Evolutionary conservation across 2,113 vertebrate species (phyloP).

Genomic region (Thymallus thymallus): DNA sequence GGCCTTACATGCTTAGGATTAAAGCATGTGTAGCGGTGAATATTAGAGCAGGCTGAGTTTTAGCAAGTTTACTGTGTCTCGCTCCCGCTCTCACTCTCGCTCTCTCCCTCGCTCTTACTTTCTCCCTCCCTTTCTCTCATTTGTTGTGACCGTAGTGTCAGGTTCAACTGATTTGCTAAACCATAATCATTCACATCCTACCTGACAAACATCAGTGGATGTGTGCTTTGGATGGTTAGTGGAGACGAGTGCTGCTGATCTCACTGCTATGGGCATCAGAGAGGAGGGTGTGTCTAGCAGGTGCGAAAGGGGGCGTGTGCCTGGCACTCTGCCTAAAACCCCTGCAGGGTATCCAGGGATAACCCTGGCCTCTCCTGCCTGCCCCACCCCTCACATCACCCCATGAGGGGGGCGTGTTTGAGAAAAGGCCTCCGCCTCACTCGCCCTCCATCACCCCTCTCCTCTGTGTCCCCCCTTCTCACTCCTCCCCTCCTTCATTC

Average conservation of each 20-base stretch:
- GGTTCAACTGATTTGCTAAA: constrained; percentile 22
- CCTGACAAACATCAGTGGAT: constrained; percentile 19
- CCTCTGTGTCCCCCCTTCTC: background rate
- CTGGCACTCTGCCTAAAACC: constrained; percentile 43
- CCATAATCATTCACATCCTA: constrained; percentile 14
- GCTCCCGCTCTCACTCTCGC: background rate
- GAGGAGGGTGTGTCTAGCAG: constrained; percentile 34
- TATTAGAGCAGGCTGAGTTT: constrained; percentile 42
- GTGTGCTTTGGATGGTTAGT: constrained; percentile 33
- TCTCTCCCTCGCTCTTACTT: constrained; percentile 7
- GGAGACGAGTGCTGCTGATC: constrained; percentile 31
- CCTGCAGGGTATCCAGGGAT: constrained; percentile 44
- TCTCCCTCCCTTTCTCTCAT: constrained; percentile 9
- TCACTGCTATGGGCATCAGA: constrained; percentile 6
- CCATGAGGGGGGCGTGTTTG: constrained; percentile 10
- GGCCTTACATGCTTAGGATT: constrained; percentile 45
- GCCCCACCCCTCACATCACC: constrained; percentile 48
- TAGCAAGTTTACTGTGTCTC: too few species aligned
- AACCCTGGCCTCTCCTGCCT: constrained; percentile 10
- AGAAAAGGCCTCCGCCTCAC: background rate
- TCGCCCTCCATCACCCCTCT: constrained; percentile 1
- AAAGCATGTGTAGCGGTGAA: constrained; percentile 62
- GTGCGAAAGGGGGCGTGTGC: constrained; percentile 39
- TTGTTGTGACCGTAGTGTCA: too few species aligned
- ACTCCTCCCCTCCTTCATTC: background rate